Conservation (phyloP, 1,140 invertebrate species). For the Drosophila pachea region DNA sequence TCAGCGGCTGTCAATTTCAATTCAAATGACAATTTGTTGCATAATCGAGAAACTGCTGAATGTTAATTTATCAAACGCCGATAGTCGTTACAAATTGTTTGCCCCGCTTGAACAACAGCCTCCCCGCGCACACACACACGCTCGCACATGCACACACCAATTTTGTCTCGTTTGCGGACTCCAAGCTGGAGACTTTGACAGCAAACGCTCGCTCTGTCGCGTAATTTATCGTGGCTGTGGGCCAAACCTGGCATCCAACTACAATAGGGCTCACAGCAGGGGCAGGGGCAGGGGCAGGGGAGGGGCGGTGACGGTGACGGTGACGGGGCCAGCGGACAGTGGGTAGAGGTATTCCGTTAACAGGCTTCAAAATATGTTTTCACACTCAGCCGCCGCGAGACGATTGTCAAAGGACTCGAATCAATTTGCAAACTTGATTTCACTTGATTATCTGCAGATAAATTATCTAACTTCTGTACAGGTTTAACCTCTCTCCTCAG, state of each 20-base stretch:
- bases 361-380: background rate
- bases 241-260: conserved; percentile 25
- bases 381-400: background rate
- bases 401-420: background rate
- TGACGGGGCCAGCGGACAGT: background rate
- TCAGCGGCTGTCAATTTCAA: conserved; percentile 67
- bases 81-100: conserved; percentile 75
- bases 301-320: no score
- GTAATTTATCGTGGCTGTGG: conserved; percentile 42
- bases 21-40: conserved; percentile 75
- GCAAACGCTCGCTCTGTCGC: conserved; percentile 38
- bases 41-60: conserved; percentile 71
- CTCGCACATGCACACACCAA: background rate
- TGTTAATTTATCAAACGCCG: conserved; percentile 73
- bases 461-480: no score
- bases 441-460: no score
- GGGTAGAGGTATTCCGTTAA: background rate
- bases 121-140: conserved; percentile 14
- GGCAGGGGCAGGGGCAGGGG: no score
- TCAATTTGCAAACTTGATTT: no score
- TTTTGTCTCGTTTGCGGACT: no score
- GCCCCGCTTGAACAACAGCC: conserved; percentile 46
- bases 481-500: no score
- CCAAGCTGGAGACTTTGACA: conserved; percentile 29
- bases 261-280: background rate